Evolutionary conservation across 2,113 vertebrate genomes (phyloP).

Genomic region (Euleptes europaea): DNA sequence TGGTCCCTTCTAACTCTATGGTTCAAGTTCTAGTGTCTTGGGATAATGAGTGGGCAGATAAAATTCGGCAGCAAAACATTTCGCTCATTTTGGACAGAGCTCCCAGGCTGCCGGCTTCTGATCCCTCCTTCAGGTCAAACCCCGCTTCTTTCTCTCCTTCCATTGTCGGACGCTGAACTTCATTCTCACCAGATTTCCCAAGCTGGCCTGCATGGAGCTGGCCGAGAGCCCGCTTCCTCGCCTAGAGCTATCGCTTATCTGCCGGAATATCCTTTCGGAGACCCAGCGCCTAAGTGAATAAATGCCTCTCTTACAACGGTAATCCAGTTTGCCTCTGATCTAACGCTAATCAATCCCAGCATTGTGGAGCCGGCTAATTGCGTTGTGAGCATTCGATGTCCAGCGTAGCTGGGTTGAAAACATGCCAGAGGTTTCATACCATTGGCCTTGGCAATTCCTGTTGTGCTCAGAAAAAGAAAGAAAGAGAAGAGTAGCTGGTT

Average conservation of each 20-base stretch:
- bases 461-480: too few relatives aligned
- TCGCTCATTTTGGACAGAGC: too few relatives aligned
- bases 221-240: not conserved
- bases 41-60: too few relatives aligned
- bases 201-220: not conserved
- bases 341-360: conserved; percentile 8
- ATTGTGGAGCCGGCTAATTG: conserved; percentile 1
- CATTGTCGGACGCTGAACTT: not conserved
- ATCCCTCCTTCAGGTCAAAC: not conserved
- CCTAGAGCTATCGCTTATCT: not conserved
- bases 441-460: too few relatives aligned
- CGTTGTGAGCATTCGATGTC: not conserved
- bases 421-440: too few relatives aligned
- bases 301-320: not conserved
- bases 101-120: not conserved
- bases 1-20: too few relatives aligned
- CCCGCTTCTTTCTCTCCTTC: not conserved
- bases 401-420: not conserved
- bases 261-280: not conserved
- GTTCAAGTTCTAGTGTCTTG: too few relatives aligned
- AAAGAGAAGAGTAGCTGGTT: too few relatives aligned
- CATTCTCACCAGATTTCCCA: not conserved
- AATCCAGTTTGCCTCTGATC: conserved; percentile 17
- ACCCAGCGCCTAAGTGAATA: not conserved
- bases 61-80: too few relatives aligned